Conservation (phyloP, 2,888 invertebrate genomes). For the Aleiodes leptofemur region DNA sequence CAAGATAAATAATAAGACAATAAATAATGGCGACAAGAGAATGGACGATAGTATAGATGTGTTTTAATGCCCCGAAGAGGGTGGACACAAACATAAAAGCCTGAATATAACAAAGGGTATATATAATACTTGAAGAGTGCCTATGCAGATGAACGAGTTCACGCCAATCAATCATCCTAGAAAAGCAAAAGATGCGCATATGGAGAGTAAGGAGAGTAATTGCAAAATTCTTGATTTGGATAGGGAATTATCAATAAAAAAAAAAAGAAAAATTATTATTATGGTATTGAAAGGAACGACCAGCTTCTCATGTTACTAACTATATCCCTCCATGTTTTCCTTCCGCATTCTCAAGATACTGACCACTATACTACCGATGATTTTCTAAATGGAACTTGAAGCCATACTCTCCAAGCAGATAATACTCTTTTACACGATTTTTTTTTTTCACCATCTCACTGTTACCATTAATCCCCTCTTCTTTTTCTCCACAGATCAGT, state of each 20-base stretch:
- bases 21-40: conserved; percentile 60
- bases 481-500: conserved; percentile 34
- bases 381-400: conserved; percentile 63
- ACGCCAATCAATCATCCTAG: background rate
- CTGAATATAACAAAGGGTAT: conserved; percentile 42
- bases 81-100: conserved; percentile 45
- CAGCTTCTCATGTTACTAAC: conserved; percentile 67
- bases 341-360: conserved; percentile 71
- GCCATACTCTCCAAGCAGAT: conserved; percentile 41
- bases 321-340: conserved; percentile 66
- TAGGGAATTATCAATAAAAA: conserved; percentile 58
- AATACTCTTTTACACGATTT: conserved; percentile 52
- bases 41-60: conserved; percentile 46
- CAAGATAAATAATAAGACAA: conserved; percentile 61
- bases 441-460: conserved; percentile 47
- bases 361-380: conserved; percentile 61
- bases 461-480: conserved; percentile 38
- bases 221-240: conserved; percentile 27
- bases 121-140: background rate
- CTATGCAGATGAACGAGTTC: too few relatives aligned
- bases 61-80: conserved; percentile 35
- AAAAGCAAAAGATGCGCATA: background rate
- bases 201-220: background rate
- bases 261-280: conserved; percentile 40
- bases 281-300: conserved; percentile 64